Evolutionary conservation across 2,113 vertebrate species (phyloP).

Genomic region (Myiagra hebetior): DNA sequence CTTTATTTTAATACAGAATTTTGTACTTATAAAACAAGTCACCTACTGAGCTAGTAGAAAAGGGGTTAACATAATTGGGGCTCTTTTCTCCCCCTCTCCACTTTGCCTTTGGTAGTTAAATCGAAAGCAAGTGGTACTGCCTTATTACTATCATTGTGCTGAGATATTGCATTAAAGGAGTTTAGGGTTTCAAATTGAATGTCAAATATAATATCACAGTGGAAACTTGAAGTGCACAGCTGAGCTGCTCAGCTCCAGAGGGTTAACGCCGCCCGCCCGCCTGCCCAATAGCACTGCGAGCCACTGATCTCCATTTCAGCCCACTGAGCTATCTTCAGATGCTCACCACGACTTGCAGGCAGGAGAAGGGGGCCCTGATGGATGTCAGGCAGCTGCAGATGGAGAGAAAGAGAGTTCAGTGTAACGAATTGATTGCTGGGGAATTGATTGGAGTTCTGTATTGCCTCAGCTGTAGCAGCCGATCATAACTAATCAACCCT

Average conservation of each 20-base stretch:
- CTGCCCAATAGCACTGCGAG: neutral
- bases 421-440: conserved; percentile 54
- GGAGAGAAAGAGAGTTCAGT: neutral
- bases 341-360: neutral
- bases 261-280: neutral
- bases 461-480: neutral
- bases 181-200: conserved; percentile 70
- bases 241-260: conserved; percentile 37
- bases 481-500: conserved; percentile 49
- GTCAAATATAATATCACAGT: conserved; percentile 70
- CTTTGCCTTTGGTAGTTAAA: conserved; percentile 60
- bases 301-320: neutral
- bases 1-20: neutral
- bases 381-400: neutral
- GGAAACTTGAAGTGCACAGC: conserved; percentile 46
- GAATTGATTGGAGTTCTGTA: conserved; percentile 41
- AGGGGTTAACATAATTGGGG: conserved; percentile 49
- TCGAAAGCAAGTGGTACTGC: conserved; percentile 31
- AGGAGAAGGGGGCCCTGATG: neutral
- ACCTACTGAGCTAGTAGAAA: neutral
- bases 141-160: conserved; percentile 66
- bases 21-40: neutral
- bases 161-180: conserved; percentile 65
- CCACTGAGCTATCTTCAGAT: conserved; percentile 12
- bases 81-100: neutral